Percentiles rank a stretch among this genome's conserved stretches.
These are phyloP conservation scores for Brachionus manjavacas DNA, from an alignment of 1,140 invertebrate genomes.

Conservation along the genomic window DNA sequence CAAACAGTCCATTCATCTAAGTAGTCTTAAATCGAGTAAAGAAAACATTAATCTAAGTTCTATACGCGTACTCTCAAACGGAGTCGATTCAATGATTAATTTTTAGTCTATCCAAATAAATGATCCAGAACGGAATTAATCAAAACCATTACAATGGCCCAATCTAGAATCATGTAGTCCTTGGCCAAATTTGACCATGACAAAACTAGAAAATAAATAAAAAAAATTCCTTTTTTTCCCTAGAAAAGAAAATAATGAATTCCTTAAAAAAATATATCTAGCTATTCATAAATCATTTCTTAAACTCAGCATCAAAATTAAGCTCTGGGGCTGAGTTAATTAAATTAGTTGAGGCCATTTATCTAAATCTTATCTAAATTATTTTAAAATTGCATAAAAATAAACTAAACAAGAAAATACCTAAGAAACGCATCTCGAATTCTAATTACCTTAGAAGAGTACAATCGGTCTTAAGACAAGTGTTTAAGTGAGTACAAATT, in stretches of 20 bases:
- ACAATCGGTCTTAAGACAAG: background rate
- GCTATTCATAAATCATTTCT: background rate
- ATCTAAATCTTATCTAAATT: background rate
- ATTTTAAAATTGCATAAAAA: background rate
- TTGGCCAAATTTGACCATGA: too few species aligned
- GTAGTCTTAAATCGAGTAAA: conserved; percentile 8
- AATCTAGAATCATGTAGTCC: background rate
- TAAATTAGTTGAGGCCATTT: background rate
- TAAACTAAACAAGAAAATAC: background rate
- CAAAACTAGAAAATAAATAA: too few species aligned
- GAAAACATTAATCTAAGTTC: background rate
- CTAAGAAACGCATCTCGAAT: background rate
- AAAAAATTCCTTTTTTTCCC: background rate
- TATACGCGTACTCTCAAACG: background rate
- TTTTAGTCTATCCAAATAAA: background rate
- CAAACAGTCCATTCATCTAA: background rate
- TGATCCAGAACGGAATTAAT: background rate
- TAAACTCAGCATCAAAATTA: background rate
- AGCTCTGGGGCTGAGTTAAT: background rate
- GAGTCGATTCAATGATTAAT: background rate
- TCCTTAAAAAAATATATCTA: background rate
- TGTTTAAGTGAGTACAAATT: background rate
- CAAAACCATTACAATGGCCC: conserved; percentile 22
- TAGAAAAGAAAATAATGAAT: background rate
- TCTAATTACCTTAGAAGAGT: background rate